Evolutionary conservation across 2,113 vertebrate species (phyloP).

Genomic region (Accipiter cooperii): DNA sequence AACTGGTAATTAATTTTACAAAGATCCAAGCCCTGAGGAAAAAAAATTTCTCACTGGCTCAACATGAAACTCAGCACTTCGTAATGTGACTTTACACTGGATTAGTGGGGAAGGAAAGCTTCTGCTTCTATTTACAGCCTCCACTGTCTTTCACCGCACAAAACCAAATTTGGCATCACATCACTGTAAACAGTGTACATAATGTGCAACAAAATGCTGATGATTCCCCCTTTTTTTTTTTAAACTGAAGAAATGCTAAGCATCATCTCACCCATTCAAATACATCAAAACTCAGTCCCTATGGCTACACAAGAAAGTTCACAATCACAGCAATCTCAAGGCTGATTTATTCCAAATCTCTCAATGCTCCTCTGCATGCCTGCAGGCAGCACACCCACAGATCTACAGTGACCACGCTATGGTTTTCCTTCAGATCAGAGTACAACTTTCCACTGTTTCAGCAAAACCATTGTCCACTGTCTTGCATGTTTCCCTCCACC

Average conservation of each 20-base stretch:
- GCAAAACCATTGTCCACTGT: neutral
- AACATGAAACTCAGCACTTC: neutral
- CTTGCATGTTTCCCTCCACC: neutral
- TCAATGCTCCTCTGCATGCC: neutral
- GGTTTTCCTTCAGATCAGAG: neutral
- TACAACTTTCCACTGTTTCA: neutral
- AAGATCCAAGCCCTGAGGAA: neutral
- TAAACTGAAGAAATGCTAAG: neutral
- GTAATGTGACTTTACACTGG: neutral
- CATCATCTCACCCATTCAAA: neutral
- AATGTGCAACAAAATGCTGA: neutral
- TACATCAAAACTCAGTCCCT: neutral
- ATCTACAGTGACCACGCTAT: neutral
- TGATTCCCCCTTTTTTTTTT: neutral
- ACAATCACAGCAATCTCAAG: neutral
- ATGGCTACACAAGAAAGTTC: neutral
- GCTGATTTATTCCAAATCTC: neutral
- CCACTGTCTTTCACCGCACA: neutral
- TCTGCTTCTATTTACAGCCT: neutral
- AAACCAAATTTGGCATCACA: neutral
- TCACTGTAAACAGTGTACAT: neutral
- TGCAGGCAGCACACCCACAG: neutral
- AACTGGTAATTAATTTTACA: neutral
- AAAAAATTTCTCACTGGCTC: neutral
- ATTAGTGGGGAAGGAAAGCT: neutral